Percentiles rank a stretch among this genome's conserved stretches.
Conservation (phyloP, 1,140 invertebrate species). For the Rhopalosiphum maidis region DNA sequence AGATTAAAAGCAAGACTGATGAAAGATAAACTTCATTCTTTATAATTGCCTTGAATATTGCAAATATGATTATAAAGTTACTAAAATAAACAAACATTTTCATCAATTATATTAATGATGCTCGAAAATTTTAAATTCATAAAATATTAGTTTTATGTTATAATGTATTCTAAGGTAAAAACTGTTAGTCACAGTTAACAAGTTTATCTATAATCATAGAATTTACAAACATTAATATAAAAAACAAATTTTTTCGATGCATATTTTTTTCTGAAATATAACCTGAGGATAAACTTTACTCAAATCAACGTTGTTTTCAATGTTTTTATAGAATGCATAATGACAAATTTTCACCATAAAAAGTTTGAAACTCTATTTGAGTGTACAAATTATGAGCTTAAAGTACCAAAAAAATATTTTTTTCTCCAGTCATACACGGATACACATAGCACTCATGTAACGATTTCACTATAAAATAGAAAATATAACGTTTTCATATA, state of each 20-base stretch:
- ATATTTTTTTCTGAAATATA: not conserved
- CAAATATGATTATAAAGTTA: not conserved
- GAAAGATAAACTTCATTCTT: not conserved
- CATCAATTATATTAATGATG: not conserved
- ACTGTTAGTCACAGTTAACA: not conserved
- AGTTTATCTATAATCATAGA: not conserved
- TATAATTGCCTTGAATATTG: not conserved
- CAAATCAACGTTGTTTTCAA: not conserved
- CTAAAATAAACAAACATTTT: not conserved
- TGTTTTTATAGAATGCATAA: not conserved
- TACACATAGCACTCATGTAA: not conserved
- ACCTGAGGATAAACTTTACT: not conserved
- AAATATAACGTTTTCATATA: slow-evolving; percentile 17
- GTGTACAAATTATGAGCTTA: not conserved
- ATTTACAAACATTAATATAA: not conserved
- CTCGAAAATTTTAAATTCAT: not conserved
- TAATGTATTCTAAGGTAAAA: not conserved
- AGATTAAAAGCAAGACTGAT: not conserved
- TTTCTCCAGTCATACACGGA: not conserved
- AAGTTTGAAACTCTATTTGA: not conserved
- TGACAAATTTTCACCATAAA: not conserved
- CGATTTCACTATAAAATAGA: not conserved
- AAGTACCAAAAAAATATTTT: not conserved
- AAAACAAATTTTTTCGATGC: not conserved
- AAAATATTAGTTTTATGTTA: not conserved